phyloP scores from a whole-genome alignment of 2,797 vertebrate species.

The Micropoecilia bifurca region DNA sequence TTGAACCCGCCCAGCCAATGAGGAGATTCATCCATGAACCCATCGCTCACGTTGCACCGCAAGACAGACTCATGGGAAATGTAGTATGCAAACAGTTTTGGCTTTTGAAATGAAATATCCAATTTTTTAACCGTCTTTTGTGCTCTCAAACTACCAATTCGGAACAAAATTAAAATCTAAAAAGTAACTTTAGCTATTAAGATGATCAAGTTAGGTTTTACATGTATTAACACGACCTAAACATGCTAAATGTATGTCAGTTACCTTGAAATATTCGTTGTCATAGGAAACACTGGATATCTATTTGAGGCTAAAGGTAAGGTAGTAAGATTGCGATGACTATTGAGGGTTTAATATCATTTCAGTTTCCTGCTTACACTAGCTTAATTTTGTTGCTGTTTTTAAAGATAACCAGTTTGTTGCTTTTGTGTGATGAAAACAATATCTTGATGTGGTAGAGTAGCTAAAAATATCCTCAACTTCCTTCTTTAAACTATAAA shows the following conservation, averaged over 20 bases:
- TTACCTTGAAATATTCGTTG: slow-evolving; percentile 6
- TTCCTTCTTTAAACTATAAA: no score
- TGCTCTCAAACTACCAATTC: not conserved
- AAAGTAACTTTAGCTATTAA: not conserved
- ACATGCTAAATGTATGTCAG: not conserved
- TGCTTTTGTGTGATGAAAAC: not conserved
- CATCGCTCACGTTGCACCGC: not conserved
- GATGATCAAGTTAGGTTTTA: not conserved
- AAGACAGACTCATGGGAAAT: slow-evolving; percentile 33
- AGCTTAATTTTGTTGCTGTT: not conserved
- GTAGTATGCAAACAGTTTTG: slow-evolving; percentile 22
- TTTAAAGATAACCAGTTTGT: not conserved
- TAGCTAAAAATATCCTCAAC: not conserved
- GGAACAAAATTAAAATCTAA: not conserved
- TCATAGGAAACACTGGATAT: slow-evolving; percentile 17
- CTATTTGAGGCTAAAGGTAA: not conserved
- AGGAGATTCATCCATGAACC: slow-evolving; percentile 15
- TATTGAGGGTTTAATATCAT: not conserved
- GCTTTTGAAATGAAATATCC: no score
- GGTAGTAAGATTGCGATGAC: not conserved
- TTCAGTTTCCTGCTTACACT: not conserved
- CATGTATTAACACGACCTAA: not conserved
- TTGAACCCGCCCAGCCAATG: slow-evolving; percentile 1
- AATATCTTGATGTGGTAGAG: no score
- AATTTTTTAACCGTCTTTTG: not conserved